Evolutionary conservation across 2,888 invertebrate species (phyloP), one percentile per base, ranked within the genome.

Genomic region (Litoditis marina): DNA sequence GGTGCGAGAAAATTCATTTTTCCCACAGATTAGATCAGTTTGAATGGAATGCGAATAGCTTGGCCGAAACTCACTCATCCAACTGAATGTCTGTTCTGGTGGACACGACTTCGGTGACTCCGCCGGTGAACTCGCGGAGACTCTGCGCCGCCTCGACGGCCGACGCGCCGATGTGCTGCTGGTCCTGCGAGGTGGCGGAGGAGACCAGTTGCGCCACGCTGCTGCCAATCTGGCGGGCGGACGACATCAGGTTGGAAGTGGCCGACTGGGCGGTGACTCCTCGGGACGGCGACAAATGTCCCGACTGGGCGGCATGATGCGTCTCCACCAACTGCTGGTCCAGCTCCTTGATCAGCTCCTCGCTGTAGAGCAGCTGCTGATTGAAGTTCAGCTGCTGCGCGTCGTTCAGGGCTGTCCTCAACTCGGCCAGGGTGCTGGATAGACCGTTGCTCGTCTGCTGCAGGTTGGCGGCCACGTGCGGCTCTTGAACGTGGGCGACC

Each of bases 121-220:
- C 63, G 11, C 69, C 65, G 2, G 78, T 73, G 66, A 81, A 81
- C 7, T 61, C 53, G n/a, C 81, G 63, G 13, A 81, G 70, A 8
- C 73, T 63, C 50, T 78, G 74, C 19, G 77, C 77, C 13, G 76
- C 65, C 32, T 82, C 81, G 8, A 76, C 71, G 4, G 82, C 80
- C 11, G 77, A 72, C 6, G 76, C 70, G 32, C 82, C 81, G 34
- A 80, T 74, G 63, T 90, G 91, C 75, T 88, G 88, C 64, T 90
- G 61, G 25, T 73, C 73, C 34, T 63, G 61, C 2, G 65, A 59
- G n/a, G 90, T 90, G 13, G 90, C 88, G 22, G 91, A 91, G 19
- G 92, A 91, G 57, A 93, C 87, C 61, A 95, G 85, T 82, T 92
- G 91, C 4, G 93, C 91, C 78, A 93, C 88, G 42, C 89, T 88